Conservation (phyloP, 2,888 invertebrate genomes). For the Fragum whitleyi region DNA sequence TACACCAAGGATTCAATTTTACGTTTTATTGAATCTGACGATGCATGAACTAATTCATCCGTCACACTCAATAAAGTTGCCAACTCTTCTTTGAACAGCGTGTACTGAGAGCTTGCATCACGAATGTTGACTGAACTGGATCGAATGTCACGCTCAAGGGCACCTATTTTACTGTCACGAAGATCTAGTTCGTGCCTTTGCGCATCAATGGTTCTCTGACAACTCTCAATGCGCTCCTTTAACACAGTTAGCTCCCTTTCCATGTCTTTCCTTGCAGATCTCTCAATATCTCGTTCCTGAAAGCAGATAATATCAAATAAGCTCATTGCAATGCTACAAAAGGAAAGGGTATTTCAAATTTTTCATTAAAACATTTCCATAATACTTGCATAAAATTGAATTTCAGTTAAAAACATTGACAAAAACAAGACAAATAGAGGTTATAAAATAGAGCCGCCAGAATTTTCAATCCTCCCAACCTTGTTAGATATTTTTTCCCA, state of each 20-base stretch:
- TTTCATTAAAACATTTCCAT: no score
- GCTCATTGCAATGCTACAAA: no score
- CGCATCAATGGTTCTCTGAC: constrained; percentile 77
- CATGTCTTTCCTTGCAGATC: constrained; percentile 74
- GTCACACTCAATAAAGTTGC: constrained; percentile 77
- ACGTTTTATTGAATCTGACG: constrained; percentile 81
- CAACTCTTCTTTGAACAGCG: constrained; percentile 80
- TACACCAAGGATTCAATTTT: constrained; percentile 71
- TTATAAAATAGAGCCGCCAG: no score
- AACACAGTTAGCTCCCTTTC: constrained; percentile 79
- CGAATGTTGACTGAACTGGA: constrained; percentile 67
- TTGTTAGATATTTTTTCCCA: no score
- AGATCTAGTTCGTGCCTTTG: constrained; percentile 76
- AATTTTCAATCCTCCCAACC: no score
- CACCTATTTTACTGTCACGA: constrained; percentile 70
- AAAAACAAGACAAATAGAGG: no score
- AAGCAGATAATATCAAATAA: constrained; percentile 22
- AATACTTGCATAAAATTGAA: no score
- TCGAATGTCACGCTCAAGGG: constrained; percentile 72
- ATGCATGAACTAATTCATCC: constrained; percentile 69
- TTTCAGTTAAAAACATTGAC: no score
- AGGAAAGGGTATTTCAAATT: no score
- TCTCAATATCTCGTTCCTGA: constrained; percentile 81
- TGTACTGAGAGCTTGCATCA: constrained; percentile 70
- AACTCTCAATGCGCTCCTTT: constrained; percentile 78